Percentiles rank a stretch among this genome's conserved stretches.
phyloP scores from a whole-genome alignment of 2,797 vertebrate genomes.

The Argyrosomus regius region DNA sequence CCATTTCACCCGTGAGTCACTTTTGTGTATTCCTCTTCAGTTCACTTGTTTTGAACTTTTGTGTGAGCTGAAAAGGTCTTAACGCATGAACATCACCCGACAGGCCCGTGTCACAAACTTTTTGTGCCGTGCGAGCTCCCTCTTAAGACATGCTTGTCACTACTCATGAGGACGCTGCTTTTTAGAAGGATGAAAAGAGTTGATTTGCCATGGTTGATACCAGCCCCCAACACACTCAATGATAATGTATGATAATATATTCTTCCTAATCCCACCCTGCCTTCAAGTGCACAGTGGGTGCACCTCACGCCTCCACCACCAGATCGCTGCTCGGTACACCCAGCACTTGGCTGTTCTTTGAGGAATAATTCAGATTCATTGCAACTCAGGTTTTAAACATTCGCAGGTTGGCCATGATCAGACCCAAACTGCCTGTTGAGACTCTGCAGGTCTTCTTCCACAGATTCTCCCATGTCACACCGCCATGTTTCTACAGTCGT shows the following conservation, averaged over 20 bases:
- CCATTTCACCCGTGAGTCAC: slow-evolving; percentile 92
- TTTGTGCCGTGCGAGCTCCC: slow-evolving; percentile 1
- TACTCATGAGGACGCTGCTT: slow-evolving; percentile 15
- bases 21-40: slow-evolving; percentile 1
- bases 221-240: slow-evolving; percentile 6
- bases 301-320: slow-evolving; percentile 9
- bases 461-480: too few relatives aligned
- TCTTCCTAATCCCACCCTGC: slow-evolving; percentile 37
- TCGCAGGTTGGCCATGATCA: not conserved
- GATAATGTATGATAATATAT: slow-evolving; percentile 60
- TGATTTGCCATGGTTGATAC: slow-evolving; percentile 31
- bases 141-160: not conserved
- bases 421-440: not conserved
- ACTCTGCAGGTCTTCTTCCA: too few relatives aligned
- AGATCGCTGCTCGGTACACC: not conserved
- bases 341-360: not conserved
- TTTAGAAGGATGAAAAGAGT: slow-evolving; percentile 22
- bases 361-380: not conserved
- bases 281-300: slow-evolving; percentile 34
- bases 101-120: not conserved
- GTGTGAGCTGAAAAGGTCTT: not conserved
- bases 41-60: not conserved
- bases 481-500: too few relatives aligned
- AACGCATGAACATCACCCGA: not conserved
- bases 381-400: not conserved